A percentile compares a stretch with the other conserved stretches of the same genome.
Conservation (phyloP, 2,797 vertebrate genomes). For the Enteromius trimaculatus region DNA sequence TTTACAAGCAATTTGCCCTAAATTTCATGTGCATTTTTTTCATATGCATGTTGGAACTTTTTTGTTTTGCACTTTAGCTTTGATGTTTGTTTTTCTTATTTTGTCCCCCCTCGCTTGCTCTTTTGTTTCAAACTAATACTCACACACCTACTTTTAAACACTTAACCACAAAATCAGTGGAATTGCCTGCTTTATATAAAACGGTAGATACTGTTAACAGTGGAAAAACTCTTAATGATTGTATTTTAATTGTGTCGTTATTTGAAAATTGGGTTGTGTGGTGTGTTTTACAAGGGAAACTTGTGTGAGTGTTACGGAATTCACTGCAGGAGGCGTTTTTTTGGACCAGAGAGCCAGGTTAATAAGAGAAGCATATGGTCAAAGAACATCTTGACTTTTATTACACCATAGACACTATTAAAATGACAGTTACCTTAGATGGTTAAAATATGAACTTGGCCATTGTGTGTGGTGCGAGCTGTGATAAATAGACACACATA, state of each 20-base stretch:
- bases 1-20: not conserved
- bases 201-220: constrained; percentile 46
- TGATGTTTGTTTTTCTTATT: constrained; percentile 14
- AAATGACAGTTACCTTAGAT: constrained; percentile 52
- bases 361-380: constrained; percentile 52
- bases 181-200: constrained; percentile 43
- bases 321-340: constrained; percentile 46
- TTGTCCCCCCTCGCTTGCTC: constrained; percentile 2
- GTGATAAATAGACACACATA: constrained; percentile 39
- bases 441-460: constrained; percentile 47
- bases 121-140: not conserved
- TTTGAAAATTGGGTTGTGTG: constrained; percentile 34
- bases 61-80: not conserved
- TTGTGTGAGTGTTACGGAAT: constrained; percentile 41
- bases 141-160: not conserved
- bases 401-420: constrained; percentile 47
- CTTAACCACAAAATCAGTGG: constrained; percentile 35
- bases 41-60: not conserved
- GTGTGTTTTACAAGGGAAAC: constrained; percentile 51
- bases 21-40: not conserved
- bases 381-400: constrained; percentile 57
- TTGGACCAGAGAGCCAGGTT: constrained; percentile 45
- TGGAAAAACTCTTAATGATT: constrained; percentile 55
- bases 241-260: constrained; percentile 54
- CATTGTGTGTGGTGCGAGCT: constrained; percentile 28